Evolutionary conservation across 30 jellyfish, hydroid and myxozoan genomes (phyloP), one percentile per base, ranked within the genome.

Genomic region (Aurelia aurita complex sp. Pacific): DNA sequence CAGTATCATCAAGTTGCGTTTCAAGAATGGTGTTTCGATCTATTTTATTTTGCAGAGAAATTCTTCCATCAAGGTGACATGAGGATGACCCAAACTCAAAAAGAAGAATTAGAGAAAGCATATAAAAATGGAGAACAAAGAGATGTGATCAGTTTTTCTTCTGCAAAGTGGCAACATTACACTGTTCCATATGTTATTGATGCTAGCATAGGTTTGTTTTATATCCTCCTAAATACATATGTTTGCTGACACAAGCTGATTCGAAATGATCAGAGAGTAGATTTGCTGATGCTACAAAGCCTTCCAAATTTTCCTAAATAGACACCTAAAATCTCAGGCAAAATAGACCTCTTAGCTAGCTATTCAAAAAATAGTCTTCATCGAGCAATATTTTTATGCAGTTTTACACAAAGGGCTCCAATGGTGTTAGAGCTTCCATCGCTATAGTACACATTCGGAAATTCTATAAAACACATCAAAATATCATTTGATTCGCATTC

Each of bases 161-260:
- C 62, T 76, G 86, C 86, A 40, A 76, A 61, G 42, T 76, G 86
- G 86, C 86, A 74, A 5, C 57, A 76, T 59, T 62, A 43, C 38
- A 76, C 86, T 9, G 86, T 76, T 4, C 64, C 62, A 18, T 76
- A 57, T 46, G 38, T 43, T 0, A 19, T 19, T 18, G 51, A 65
- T 18, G 17, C 75, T 19, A 65, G 38, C 38, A 19, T 65, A 18
- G 75, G 75, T 65, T 19, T 1, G 75, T 11, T 65, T 5, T 0
- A 10, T 19, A 6, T 13, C 38, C 0, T 19, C 35, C 14, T 13
- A 15, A 12, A 19, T 36, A 40, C 8, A 40, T 40, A 9, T 40
- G 0, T 3, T 40, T 40, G 4, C 52, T 9, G 8, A 40, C 4
- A 40, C 52, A 0, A 40, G 52, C 9, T 40, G 52, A 40, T 40